Evolutionary conservation across 2,797 vertebrate species (phyloP).

Genomic region (Tangara arthus): DNA sequence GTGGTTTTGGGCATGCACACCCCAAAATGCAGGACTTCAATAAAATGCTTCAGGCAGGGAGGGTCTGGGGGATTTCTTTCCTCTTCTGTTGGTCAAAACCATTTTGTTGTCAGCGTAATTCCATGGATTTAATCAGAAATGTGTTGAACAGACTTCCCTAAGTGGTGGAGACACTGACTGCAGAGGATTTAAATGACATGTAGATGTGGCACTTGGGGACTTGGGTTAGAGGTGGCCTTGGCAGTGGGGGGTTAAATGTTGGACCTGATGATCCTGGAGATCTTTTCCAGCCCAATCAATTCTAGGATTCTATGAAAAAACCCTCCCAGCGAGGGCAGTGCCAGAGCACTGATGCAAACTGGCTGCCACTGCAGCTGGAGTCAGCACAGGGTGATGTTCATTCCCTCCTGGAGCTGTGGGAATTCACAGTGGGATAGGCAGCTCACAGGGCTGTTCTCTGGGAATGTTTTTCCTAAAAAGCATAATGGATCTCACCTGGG

Average conservation of each 20-base stretch:
- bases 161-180: background rate
- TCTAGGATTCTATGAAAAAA: background rate
- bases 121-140: background rate
- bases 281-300: background rate
- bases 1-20: background rate
- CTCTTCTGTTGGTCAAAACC: background rate
- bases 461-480: background rate
- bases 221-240: background rate
- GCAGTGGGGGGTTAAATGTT: background rate
- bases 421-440: background rate
- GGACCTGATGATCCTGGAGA: background rate
- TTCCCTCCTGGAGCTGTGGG: background rate
- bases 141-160: no score
- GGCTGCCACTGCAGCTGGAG: background rate
- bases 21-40: background rate
- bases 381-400: accelerated
- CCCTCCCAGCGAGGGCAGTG: background rate
- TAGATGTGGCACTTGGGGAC: background rate
- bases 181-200: background rate
- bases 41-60: background rate
- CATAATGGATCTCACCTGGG: accelerated
- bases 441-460: accelerated
- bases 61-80: background rate
- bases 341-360: background rate
- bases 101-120: slow-evolving; percentile 19